Evolutionary conservation across 1,140 invertebrate species (phyloP), one percentile per base, ranked within the genome.

Genomic region (Paracyclopina nana): DNA sequence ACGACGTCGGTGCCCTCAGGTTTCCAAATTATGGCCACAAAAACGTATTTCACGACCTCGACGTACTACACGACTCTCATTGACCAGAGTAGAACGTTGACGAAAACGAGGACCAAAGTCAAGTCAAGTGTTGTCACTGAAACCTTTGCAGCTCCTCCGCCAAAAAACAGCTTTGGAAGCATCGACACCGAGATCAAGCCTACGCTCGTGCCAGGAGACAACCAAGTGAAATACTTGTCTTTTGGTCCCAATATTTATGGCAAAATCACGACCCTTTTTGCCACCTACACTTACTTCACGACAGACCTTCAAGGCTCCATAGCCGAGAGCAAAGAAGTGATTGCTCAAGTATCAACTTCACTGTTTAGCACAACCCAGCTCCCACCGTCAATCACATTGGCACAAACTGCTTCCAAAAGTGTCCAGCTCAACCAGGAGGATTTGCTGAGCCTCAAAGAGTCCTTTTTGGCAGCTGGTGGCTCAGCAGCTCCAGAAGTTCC

Each of bases 181-280:
- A 38, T 38, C 3, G 4, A 29, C 24, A 26, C 22, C 3, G 14
- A 27, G 2, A 22, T 28, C 2, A 27, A 22, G 2, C 42, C 42
- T 14, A 16, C 46, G 12, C 12, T 27, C n/a, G n/a, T 26, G 4
- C 27, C 27, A 29, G 14, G 22, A 40, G 38, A 44, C 3, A 20
- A 44, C 6, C 38, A 52, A n/a, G 20, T 46, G 16, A 52, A 52
- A 14, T 52, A 52, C 34, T 18, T 52, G 50, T 52, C 50, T 9
- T 22, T 52, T 20, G 50, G 50, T 20, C 31, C 50, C 2, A 52
- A 52, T 22, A 52, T 52, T 3, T 52, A 52, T 52, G 50, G 50
- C 14, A 18, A 46, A 38, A 40, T 52, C 14, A 52, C 27, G 38
- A 52, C 50, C 2, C 34, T 52, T 6, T 52, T 24, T 28, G 41